phyloP scores from a whole-genome alignment of 1,140 invertebrate species.

The Brachionus asplanchnoidis region DNA sequence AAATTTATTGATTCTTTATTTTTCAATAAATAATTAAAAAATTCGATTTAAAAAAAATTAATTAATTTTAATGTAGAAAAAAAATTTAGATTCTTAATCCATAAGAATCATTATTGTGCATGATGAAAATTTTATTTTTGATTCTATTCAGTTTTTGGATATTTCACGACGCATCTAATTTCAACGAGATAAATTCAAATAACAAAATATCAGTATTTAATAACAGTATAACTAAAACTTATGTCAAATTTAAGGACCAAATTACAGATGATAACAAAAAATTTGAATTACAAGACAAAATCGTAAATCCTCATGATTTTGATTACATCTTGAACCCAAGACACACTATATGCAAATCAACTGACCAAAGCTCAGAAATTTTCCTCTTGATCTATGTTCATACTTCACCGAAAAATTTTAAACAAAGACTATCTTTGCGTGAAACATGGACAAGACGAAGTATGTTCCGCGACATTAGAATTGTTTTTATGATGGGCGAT shows the following conservation, averaged over 20 bases:
- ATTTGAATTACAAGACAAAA: not conserved
- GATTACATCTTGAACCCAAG: slow-evolving; percentile 43
- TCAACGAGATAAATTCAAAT: too few relatives aligned
- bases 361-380: not conserved
- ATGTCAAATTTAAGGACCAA: not conserved
- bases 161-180: too few relatives aligned
- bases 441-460: slow-evolving; percentile 43
- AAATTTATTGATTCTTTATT: too few relatives aligned
- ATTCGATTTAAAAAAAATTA: too few relatives aligned
- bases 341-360: not conserved
- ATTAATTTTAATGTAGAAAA: too few relatives aligned
- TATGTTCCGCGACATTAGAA: slow-evolving; percentile 39
- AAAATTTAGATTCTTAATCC: too few relatives aligned
- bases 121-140: too few relatives aligned
- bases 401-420: slow-evolving; percentile 43
- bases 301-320: slow-evolving; percentile 45
- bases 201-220: too few relatives aligned
- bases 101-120: too few relatives aligned
- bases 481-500: slow-evolving; percentile 47
- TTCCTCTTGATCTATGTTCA: slow-evolving; percentile 43
- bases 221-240: not conserved
- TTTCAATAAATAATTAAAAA: too few relatives aligned
- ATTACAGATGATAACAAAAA: too few relatives aligned
- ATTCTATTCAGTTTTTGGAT: too few relatives aligned
- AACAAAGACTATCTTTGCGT: slow-evolving; percentile 42